Conservation (phyloP, 2,888 invertebrate genomes). For the Seira ritae region DNA sequence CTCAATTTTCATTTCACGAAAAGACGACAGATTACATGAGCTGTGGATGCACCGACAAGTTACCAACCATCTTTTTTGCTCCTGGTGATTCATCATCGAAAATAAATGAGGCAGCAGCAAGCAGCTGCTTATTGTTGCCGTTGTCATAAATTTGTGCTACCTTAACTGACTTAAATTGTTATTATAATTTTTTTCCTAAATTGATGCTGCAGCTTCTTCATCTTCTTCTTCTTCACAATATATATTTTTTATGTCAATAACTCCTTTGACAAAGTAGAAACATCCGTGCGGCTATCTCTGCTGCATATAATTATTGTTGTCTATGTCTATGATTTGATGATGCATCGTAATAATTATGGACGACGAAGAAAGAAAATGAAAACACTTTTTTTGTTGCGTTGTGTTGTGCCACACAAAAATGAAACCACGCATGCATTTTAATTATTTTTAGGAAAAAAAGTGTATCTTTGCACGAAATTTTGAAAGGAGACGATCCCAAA, state of each 20-base stretch:
- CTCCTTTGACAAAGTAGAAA: neutral
- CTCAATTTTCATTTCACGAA: neutral
- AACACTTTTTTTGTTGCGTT: too few species aligned
- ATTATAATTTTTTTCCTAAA: neutral
- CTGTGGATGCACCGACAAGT: neutral
- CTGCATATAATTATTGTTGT: too few species aligned
- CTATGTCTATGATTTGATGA: too few species aligned
- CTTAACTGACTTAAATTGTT: too few species aligned
- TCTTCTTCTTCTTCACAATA: too few species aligned
- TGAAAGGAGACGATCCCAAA: constrained; percentile 5
- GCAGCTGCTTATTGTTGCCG: too few species aligned
- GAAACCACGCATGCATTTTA: constrained; percentile 1
- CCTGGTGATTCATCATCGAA: neutral
- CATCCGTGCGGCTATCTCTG: neutral
- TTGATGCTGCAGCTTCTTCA: neutral
- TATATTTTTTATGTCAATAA: constrained; percentile 8
- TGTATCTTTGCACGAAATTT: neutral
- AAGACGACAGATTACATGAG: neutral
- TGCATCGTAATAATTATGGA: too few species aligned
- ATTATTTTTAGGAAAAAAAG: constrained; percentile 2
- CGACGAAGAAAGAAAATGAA: too few species aligned
- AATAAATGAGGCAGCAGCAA: neutral
- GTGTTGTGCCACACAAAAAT: too few species aligned
- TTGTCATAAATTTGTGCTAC: too few species aligned
- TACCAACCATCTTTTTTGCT: neutral